Percentiles rank a stretch among this genome's conserved stretches.
phyloP scores from a whole-genome alignment of 2,797 vertebrate species.

The Parambassis ranga region DNA sequence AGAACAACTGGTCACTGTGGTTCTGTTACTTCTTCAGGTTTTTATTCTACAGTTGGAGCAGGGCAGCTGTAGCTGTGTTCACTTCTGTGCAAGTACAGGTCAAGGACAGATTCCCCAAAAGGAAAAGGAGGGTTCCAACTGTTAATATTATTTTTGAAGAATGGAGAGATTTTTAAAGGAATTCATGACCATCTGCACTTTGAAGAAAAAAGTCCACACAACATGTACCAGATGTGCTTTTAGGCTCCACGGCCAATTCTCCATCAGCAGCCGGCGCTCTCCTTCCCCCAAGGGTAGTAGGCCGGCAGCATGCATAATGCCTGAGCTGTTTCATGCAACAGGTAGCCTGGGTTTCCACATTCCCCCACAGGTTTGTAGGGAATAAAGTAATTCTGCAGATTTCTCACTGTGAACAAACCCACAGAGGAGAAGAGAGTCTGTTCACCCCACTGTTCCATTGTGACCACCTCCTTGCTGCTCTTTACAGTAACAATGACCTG shows the following conservation, averaged over 20 bases:
- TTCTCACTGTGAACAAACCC: conserved; percentile 44
- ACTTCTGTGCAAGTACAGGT: conserved; percentile 19
- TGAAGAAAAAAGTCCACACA: conserved; percentile 57
- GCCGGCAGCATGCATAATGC: conserved; percentile 74
- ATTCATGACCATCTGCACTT: conserved; percentile 71
- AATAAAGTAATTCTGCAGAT: conserved; percentile 32
- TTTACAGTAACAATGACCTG: conserved; percentile 69
- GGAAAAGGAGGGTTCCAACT: conserved; percentile 32
- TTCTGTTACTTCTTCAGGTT: conserved; percentile 33
- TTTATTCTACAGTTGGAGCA: conserved; percentile 11
- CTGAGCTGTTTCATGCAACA: conserved; percentile 78
- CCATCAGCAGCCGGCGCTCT: conserved; percentile 64
- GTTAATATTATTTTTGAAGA: conserved; percentile 45
- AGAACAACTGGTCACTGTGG: conserved; percentile 44
- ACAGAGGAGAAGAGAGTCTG: conserved; percentile 29
- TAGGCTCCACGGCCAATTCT: conserved; percentile 70
- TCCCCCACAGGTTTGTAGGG: conserved; percentile 43
- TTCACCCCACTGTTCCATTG: conserved; percentile 52
- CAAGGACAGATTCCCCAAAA: conserved; percentile 30
- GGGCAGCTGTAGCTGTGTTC: conserved; percentile 33
- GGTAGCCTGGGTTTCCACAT: conserved; percentile 74
- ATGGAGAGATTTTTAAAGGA: conserved; percentile 48
- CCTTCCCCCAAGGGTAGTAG: conserved; percentile 67
- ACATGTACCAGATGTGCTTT: conserved; percentile 80
- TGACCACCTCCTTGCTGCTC: conserved; percentile 37